These are phyloP conservation scores for Scarus forsteni DNA, from an alignment of 2,797 vertebrate genomes.

Conservation along the genomic window DNA sequence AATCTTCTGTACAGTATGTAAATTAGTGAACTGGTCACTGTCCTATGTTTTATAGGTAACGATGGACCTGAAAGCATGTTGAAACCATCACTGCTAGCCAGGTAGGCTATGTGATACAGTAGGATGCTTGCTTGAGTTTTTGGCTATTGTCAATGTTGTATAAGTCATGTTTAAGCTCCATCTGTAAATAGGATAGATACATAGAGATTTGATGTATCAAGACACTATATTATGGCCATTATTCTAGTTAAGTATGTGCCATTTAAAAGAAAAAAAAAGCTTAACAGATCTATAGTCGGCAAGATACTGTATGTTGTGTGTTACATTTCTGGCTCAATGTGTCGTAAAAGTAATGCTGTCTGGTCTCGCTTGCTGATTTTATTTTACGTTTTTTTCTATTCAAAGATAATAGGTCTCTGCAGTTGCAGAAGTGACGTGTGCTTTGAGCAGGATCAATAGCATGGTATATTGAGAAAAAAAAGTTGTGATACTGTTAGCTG, in stretches of 20 bases:
- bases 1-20: conserved; percentile 86
- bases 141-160: conserved; percentile 85
- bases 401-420: conserved; percentile 83
- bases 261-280: conserved; percentile 79
- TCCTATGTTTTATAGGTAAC: conserved; percentile 84
- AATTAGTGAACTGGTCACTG: conserved; percentile 80
- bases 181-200: conserved; percentile 87
- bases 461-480: conserved; percentile 82
- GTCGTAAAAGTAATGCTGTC: conserved; percentile 87
- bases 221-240: conserved; percentile 86
- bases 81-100: conserved; percentile 84
- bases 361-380: conserved; percentile 87
- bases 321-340: conserved; percentile 86
- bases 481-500: conserved; percentile 81
- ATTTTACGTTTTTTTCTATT: conserved; percentile 78
- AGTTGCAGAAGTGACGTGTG: conserved; percentile 82
- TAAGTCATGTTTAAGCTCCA: conserved; percentile 85
- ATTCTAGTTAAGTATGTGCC: conserved; percentile 86
- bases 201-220: conserved; percentile 85
- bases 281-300: conserved; percentile 83
- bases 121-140: conserved; percentile 85
- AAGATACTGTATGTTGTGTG: conserved; percentile 87
- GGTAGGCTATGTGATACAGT: conserved; percentile 81
- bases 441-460: conserved; percentile 85
- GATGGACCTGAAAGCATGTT: conserved; percentile 86